Percentiles rank a stretch among this genome's conserved stretches.
Evolutionary conservation across 1,140 invertebrate species (phyloP).

Genomic region (Geopemphigus sp.): DNA sequence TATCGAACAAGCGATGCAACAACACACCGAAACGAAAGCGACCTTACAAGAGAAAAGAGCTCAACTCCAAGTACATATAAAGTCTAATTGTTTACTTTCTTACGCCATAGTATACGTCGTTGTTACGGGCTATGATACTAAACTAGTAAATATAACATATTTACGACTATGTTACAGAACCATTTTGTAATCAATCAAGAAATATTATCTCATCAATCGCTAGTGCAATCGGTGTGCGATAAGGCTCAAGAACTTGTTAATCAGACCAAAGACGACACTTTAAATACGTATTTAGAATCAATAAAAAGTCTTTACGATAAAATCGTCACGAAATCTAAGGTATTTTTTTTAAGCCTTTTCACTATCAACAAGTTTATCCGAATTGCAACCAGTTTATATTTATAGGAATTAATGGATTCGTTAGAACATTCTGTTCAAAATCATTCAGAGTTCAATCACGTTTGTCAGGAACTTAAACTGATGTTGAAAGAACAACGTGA

Average conservation of each 20-base stretch:
- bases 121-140: background rate
- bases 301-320: constrained; percentile 86
- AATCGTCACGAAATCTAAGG: constrained; percentile 81
- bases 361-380: background rate
- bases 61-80: constrained; percentile 65
- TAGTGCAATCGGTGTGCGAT: constrained; percentile 87
- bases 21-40: constrained; percentile 84
- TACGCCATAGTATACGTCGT: background rate
- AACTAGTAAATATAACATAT: too few species aligned
- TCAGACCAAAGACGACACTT: constrained; percentile 80
- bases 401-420: constrained; percentile 71
- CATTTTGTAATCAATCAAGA: constrained; percentile 94
- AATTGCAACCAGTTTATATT: background rate
- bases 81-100: background rate
- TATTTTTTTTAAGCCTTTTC: constrained; percentile 47
- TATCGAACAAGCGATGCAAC: constrained; percentile 86
- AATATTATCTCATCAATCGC: constrained; percentile 84
- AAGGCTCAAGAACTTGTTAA: constrained; percentile 87
- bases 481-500: constrained; percentile 76
- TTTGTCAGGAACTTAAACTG: constrained; percentile 72
- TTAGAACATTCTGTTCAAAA: constrained; percentile 82
- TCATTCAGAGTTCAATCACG: constrained; percentile 74
- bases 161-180: constrained; percentile 61
- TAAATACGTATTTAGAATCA: constrained; percentile 82
- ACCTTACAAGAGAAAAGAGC: constrained; percentile 91